Conservation (phyloP, 2,888 invertebrate genomes). For the Drosophila phalerata region DNA sequence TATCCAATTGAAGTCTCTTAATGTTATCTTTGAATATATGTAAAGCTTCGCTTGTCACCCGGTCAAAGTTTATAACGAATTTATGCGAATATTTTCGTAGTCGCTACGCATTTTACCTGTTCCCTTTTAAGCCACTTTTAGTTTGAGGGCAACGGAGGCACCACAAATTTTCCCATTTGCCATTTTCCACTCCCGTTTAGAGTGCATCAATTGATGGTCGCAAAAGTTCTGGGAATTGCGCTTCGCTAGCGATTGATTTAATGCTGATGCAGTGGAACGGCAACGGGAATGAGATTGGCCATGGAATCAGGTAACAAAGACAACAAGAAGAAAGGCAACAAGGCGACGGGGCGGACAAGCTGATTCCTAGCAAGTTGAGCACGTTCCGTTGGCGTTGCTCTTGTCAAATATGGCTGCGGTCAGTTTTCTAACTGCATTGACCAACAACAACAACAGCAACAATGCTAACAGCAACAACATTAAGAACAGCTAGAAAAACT, state of each 20-base stretch:
- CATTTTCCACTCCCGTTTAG: slow-evolving; percentile 58
- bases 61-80: not conserved
- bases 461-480: slow-evolving; percentile 1
- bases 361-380: slow-evolving; percentile 46
- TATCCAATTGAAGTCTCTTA: not conserved
- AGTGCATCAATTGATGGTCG: slow-evolving; percentile 53
- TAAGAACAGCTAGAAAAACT: slow-evolving; percentile 49
- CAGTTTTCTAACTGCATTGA: slow-evolving; percentile 64
- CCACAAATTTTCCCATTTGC: slow-evolving; percentile 43
- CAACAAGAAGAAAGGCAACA: not conserved
- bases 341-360: slow-evolving; percentile 25
- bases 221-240: slow-evolving; percentile 53
- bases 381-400: slow-evolving; percentile 61
- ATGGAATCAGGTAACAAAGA: slow-evolving; percentile 24
- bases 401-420: slow-evolving; percentile 79
- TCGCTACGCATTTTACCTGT: not conserved
- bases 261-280: slow-evolving; percentile 55
- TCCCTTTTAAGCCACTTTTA: slow-evolving; percentile 1
- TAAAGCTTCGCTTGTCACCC: slow-evolving; percentile 10
- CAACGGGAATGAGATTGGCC: slow-evolving; percentile 49
- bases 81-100: slow-evolving; percentile 6
- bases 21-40: not conserved
- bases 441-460: slow-evolving; percentile 15
- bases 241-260: slow-evolving; percentile 67
- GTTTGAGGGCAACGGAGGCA: slow-evolving; percentile 25